Evolutionary conservation across 2,888 invertebrate genomes (phyloP), one percentile per base, ranked within the genome.

Genomic region (Mythimna loreyi): DNA sequence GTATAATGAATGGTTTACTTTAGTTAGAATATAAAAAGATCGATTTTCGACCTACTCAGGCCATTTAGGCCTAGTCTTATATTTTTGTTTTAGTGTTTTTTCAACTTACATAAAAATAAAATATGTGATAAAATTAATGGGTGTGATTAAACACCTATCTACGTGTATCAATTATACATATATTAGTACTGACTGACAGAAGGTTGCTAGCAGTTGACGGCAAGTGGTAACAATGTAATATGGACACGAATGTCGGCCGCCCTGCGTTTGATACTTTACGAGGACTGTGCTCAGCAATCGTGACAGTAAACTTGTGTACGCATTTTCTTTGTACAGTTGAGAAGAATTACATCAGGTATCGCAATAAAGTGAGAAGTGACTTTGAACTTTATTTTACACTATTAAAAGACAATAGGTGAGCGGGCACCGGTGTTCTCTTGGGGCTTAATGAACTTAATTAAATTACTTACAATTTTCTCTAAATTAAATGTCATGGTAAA

Each of bases 1-100:
- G 67, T 75, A 74, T 83, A 78, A 82, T 77, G 78, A 84, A 85
- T 84, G 78, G 60, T 70, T 80, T 72, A 72, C 73, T 77, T 79
- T 73, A 76, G 71, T 79, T 73, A 76, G 71, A 85, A 82, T 78
- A 77, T 75, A 66, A 72, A 56, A 80, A 67, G 69, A 70, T 78
- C 67, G 72, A 78, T 81, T 62, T 52, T 67, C 25, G 40, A 56
- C 43, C 47, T 57, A 62, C 58, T 67, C 36, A 23, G 9, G 13
- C 13, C 5, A 70, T 58, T 60, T 58, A 47, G 36, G 16, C 21
- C 9, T 40, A 23, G 21, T 40, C 36, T 57, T 40, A 36, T 55
- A 6, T 40, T 23, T 49, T 25, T 28, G 11, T 45, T 0, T 30
- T n/a, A n/a, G 4, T 30, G 7, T 30, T 7, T 30, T 1, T 33